phyloP scores from a whole-genome alignment of 2,888 invertebrate species.

The Strigamia crassipes region DNA sequence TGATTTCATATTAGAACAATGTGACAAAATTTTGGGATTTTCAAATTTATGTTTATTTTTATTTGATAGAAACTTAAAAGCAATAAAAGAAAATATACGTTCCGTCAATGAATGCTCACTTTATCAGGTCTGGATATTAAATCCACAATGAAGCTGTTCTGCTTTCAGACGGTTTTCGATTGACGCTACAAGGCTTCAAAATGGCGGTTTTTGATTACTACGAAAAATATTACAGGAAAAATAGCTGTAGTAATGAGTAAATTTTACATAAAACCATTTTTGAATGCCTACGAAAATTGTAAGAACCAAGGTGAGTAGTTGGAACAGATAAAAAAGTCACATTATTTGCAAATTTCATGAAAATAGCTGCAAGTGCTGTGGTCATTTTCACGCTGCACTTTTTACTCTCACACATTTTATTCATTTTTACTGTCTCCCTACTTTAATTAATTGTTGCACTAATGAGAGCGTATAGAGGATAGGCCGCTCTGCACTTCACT shows the following conservation, averaged over 20 bases:
- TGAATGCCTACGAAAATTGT: conserved; percentile 41
- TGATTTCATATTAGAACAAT: no score
- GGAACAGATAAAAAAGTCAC: neutral
- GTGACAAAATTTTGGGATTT: neutral
- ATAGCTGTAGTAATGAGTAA: conserved; percentile 23
- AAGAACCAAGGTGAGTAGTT: conserved; percentile 30
- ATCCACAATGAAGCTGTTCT: neutral
- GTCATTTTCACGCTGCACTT: neutral
- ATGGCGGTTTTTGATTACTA: conserved; percentile 15
- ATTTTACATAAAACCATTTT: conserved; percentile 5
- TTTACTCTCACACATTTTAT: neutral
- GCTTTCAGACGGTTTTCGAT: neutral
- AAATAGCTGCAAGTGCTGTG: neutral
- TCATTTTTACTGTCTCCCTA: neutral
- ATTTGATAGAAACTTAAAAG: neutral
- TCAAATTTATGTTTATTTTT: neutral
- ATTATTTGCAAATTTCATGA: neutral
- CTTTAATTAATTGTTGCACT: neutral
- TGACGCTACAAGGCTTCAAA: conserved; percentile 15
- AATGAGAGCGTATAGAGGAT: neutral
- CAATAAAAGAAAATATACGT: neutral
- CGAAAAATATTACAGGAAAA: conserved; percentile 46
- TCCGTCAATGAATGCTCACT: neutral
- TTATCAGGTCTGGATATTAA: neutral
- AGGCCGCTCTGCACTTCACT: neutral